Evolutionary conservation across 2,113 vertebrate species (phyloP).

Genomic region (Amblyornis subalaris): DNA sequence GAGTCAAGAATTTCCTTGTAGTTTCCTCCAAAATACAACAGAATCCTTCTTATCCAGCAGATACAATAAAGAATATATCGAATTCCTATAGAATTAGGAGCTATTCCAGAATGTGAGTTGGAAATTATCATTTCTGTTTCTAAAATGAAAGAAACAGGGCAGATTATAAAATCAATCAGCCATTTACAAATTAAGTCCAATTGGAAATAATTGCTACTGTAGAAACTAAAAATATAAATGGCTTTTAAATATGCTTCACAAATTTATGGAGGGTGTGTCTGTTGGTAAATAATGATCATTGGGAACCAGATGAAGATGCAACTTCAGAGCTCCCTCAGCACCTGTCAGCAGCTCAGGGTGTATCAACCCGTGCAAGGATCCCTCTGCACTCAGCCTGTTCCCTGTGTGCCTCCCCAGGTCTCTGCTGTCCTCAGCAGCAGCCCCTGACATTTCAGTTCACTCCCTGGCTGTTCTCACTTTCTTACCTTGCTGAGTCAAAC

Average conservation of each 20-base stretch:
- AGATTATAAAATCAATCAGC: not conserved
- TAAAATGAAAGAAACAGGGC: not conserved
- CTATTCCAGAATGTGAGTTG: not conserved
- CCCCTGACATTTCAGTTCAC: not conserved
- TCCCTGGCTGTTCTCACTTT: not conserved
- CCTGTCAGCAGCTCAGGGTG: rapidly evolving
- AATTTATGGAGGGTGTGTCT: not conserved
- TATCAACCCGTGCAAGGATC: not conserved
- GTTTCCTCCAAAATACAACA: not conserved
- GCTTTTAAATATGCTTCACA: not conserved
- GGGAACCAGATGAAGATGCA: not conserved
- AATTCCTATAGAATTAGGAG: not conserved
- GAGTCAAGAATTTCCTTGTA: not conserved
- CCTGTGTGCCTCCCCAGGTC: not conserved
- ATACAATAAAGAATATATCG: not conserved
- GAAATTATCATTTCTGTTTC: not conserved
- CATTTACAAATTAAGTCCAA: not conserved
- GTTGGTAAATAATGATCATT: not conserved
- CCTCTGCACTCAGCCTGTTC: not conserved
- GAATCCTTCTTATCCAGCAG: not conserved
- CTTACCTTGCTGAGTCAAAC: not conserved
- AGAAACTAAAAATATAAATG: not conserved
- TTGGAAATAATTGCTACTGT: not conserved
- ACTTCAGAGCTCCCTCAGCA: too few relatives aligned
- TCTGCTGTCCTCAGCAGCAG: not conserved